These are phyloP conservation scores for Scelioninae gen. 1 DNA, from an alignment of 2,888 invertebrate genomes.

Conservation along the genomic window DNA sequence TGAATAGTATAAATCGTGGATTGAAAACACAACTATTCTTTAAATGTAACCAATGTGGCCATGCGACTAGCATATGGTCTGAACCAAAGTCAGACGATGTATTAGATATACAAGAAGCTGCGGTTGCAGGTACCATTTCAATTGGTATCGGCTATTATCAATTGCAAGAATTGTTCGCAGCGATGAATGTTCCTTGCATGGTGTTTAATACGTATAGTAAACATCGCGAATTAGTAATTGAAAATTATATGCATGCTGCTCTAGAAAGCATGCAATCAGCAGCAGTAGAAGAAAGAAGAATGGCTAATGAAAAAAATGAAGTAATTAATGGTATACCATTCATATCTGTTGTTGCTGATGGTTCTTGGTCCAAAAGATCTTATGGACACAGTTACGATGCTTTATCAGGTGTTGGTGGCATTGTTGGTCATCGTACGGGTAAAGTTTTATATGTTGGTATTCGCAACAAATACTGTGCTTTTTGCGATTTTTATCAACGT, in stretches of 20 bases:
- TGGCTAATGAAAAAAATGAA: conserved; percentile 42
- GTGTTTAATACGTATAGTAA: conserved; percentile 51
- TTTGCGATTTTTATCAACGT: too few relatives aligned
- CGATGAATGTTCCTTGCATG: too few relatives aligned
- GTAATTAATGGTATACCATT: conserved; percentile 22
- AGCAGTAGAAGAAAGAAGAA: too few relatives aligned
- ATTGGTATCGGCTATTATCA: conserved; percentile 42
- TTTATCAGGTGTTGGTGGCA: conserved; percentile 52
- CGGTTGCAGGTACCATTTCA: conserved; percentile 1
- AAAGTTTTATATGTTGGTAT: too few relatives aligned
- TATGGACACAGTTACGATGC: too few relatives aligned
- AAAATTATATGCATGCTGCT: not conserved
- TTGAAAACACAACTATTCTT: too few relatives aligned
- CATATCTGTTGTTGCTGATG: conserved; percentile 57
- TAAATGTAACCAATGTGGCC: too few relatives aligned
- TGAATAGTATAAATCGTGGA: too few relatives aligned
- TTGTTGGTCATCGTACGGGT: not conserved
- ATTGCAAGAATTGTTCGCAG: conserved; percentile 50
- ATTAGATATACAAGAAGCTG: conserved; percentile 4
- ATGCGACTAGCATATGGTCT: not conserved
- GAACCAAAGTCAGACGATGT: not conserved
- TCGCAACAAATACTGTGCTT: too few relatives aligned
- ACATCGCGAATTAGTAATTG: not conserved
- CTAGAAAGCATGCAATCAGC: conserved; percentile 25
- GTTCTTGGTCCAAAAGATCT: conserved; percentile 62